Evolutionary conservation across 1,140 invertebrate genomes (phyloP).

Genomic region (Paramacrobiotus metropolitanus): DNA sequence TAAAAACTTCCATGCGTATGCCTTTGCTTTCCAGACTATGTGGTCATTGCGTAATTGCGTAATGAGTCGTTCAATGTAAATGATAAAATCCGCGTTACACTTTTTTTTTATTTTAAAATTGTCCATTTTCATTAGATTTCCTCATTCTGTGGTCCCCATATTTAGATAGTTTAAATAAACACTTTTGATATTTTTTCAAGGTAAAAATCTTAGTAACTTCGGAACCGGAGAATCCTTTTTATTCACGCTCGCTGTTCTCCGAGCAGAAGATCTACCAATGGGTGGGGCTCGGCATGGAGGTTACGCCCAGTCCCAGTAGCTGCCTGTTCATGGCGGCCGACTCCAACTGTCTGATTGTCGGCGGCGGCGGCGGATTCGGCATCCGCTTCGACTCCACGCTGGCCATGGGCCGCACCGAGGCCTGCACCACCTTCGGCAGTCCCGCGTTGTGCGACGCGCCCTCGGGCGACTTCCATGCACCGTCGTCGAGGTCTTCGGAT

Average conservation of each 20-base stretch:
- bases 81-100: no score
- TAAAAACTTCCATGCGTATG: no score
- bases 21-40: no score
- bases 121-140: no score
- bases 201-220: slow-evolving; percentile 69
- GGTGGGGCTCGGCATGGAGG: slow-evolving; percentile 39
- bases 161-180: no score
- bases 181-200: no score
- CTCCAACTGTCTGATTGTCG: background rate
- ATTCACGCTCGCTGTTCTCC: slow-evolving; percentile 64
- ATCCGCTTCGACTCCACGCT: slow-evolving; percentile 1
- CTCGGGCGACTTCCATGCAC: slow-evolving; percentile 64
- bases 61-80: no score
- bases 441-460: slow-evolving; percentile 52
- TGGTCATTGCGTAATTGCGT: no score
- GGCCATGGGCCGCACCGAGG: slow-evolving; percentile 65
- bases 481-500: slow-evolving; percentile 79
- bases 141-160: no score
- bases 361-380: background rate
- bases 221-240: slow-evolving; percentile 90
- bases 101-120: no score
- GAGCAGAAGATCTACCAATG: slow-evolving; percentile 70
- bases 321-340: slow-evolving; percentile 92
- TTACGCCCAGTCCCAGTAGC: slow-evolving; percentile 35
- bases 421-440: slow-evolving; percentile 81